These are phyloP conservation scores for Venturia canescens DNA, from an alignment of 1,140 invertebrate genomes.

Conservation along the genomic window DNA sequence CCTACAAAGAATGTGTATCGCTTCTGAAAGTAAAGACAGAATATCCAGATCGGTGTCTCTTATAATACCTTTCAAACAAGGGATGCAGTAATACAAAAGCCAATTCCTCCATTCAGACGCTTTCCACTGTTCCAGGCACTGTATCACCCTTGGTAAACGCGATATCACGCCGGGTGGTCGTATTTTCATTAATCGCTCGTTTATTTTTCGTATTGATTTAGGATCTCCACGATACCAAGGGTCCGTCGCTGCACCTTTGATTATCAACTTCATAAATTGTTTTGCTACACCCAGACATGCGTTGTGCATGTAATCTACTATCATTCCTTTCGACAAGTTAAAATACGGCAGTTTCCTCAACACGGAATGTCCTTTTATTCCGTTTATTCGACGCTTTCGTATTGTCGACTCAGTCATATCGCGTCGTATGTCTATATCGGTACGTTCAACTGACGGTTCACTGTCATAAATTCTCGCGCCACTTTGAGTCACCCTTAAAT, in stretches of 20 bases:
- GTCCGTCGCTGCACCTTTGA: background rate
- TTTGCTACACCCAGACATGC: slow-evolving; percentile 9
- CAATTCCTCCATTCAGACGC: slow-evolving; percentile 21
- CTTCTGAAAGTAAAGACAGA: background rate
- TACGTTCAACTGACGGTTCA: background rate
- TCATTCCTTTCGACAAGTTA: background rate
- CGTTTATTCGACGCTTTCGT: background rate
- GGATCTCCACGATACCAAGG: slow-evolving; percentile 20
- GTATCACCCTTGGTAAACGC: slow-evolving; percentile 1
- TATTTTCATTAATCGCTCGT: slow-evolving; percentile 10
- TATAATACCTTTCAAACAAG: slow-evolving; percentile 4
- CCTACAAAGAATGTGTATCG: background rate
- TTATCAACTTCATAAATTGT: background rate
- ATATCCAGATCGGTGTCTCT: background rate
- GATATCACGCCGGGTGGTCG: background rate
- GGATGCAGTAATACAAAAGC: slow-evolving; percentile 29
- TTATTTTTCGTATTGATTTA: background rate
- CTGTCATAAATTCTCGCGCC: background rate
- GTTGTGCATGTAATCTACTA: slow-evolving; percentile 32
- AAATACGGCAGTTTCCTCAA: slow-evolving; percentile 5
- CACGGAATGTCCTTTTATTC: slow-evolving; percentile 15
- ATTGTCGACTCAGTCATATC: background rate
- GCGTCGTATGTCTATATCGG: background rate
- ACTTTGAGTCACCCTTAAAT: too few species aligned
- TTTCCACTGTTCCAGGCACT: background rate